These are phyloP conservation scores for Harpagifer antarcticus DNA, from an alignment of 2,797 vertebrate genomes.

Conservation along the genomic window DNA sequence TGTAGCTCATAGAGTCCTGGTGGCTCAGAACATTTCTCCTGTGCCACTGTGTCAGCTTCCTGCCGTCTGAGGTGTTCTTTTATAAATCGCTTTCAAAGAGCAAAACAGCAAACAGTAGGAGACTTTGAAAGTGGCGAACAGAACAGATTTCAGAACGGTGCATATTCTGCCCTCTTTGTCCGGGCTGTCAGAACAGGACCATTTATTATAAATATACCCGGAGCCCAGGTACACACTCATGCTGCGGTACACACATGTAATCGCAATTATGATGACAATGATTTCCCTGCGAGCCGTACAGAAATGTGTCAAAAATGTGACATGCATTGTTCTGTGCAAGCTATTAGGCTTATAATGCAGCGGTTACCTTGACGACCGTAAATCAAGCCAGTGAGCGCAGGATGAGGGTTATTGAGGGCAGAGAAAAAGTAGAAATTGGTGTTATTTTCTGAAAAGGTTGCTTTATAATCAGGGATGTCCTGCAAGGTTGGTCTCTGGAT, in stretches of 20 bases:
- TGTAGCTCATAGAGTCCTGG: conserved; percentile 47
- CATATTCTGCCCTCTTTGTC: conserved; percentile 56
- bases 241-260: conserved; percentile 61
- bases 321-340: conserved; percentile 70
- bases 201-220: conserved; percentile 49
- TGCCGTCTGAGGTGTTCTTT: conserved; percentile 23
- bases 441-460: conserved; percentile 54
- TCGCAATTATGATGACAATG: conserved; percentile 72
- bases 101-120: conserved; percentile 61
- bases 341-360: conserved; percentile 74
- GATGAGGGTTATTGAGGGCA: conserved; percentile 46
- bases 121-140: conserved; percentile 42
- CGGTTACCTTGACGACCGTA: conserved; percentile 72
- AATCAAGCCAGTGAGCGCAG: conserved; percentile 64
- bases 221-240: conserved; percentile 45
- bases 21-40: conserved; percentile 46
- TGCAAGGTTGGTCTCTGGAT: conserved; percentile 25
- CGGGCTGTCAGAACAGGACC: conserved; percentile 57
- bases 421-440: conserved; percentile 46
- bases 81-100: conserved; percentile 52
- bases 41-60: conserved; percentile 51
- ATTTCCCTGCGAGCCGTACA: conserved; percentile 60
- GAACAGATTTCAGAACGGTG: conserved; percentile 40
- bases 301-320: conserved; percentile 74
- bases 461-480: conserved; percentile 41